Base-by-base conservation (phyloP, 2,888 invertebrate species). In the Sepioteuthis lessoniana region DNA sequence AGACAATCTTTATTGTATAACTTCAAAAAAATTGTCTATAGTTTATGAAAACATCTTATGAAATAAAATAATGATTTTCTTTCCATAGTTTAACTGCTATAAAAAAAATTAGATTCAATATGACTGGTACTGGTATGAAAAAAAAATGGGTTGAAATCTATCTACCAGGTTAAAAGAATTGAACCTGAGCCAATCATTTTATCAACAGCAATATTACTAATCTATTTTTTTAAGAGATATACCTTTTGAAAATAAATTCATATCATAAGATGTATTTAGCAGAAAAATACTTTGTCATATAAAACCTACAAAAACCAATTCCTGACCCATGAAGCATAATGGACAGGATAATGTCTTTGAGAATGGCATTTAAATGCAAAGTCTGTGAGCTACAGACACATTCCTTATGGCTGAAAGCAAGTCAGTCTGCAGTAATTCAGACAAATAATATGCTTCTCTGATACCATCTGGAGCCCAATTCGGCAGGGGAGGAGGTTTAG, bases 391-490 rank as follows among this genome's bases (percentile, higher is more conserved):
- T 76, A 76, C 76, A 76, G 76, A 35, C 76, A 76, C 76, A 76
- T 76, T 76, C 76, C 76, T 76, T 35, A 13, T 76, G 76, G 76
- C 76, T 76, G n/a, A 76, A 76, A 76, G n/a, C 76, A n/a, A 76
- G 76, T 76, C 76, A 35, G 76, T 76, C 35, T 76, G 76, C 76
- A 76, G 76, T 76, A 76, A 76, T 76, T 76, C 76, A 76, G 76
- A 76, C 76, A 76, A 25, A 76, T 76, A 76, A 76, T 76, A 76
- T 76, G 76, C 76, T 76, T 76, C 76, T 76, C 76, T 76, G 76
- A 76, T 76, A 76, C 76, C 76, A 76, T 76, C 76, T 76, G 76
- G 76, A 76, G 76, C 76, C n/a, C n/a, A 76, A 76, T 76, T 76
- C 76, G n/a, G n/a, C 76, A 76, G 19, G n/a, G 76, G 60, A 42